Base-by-base conservation (phyloP, 2,113 vertebrate genomes). In the Sinocyclocheilus anophthalmus region DNA sequence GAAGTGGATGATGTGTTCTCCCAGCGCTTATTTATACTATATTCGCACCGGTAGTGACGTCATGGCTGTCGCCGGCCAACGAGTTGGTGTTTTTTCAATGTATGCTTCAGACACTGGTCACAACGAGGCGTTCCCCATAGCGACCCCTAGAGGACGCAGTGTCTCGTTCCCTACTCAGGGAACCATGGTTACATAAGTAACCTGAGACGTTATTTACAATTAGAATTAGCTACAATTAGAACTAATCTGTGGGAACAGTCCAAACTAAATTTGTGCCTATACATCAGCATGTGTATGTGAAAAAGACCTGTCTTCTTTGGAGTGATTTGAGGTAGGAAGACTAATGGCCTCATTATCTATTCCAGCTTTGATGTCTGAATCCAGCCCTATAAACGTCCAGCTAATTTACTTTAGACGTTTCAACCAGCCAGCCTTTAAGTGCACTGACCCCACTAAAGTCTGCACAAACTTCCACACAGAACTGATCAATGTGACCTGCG, bases 301-400 rank as follows among this genome's bases (percentile, higher is more conserved):
- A 82, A 72, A 57, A 72, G 45, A 79, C 73, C 24, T 20, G 22
- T 30, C 50, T n/a, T 83, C 18, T 53, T 70, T 48, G 20, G 42
- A 45, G 5, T 59, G 13, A 84, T 87, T 55, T 84, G 75, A 69
- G 78, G 53, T 85, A 81, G 12, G 63, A 84, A 72, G 55, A 81
- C 76, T 90, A 90, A 90, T 88, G 83, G 89, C 50, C 83, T 90
- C 89, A 85, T 90, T 90, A 88, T 90, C 76, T 85, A 83, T 65
- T 33, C 55, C 30, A 65, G 45, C 89, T 87, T 88, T 87, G 83
- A 90, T 79, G 59, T 82, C 69, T 84, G 8, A 59, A 59, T 83
- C 37, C 4, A 48, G 30, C 73, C 78, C 39, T 77, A 48, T 22
- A 77, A 65, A 76, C 84, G 79, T 88, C 75, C 77, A 39, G 13